These are phyloP conservation scores for Falco columbarius DNA, from an alignment of 2,797 vertebrate species.

Conservation along the genomic window DNA sequence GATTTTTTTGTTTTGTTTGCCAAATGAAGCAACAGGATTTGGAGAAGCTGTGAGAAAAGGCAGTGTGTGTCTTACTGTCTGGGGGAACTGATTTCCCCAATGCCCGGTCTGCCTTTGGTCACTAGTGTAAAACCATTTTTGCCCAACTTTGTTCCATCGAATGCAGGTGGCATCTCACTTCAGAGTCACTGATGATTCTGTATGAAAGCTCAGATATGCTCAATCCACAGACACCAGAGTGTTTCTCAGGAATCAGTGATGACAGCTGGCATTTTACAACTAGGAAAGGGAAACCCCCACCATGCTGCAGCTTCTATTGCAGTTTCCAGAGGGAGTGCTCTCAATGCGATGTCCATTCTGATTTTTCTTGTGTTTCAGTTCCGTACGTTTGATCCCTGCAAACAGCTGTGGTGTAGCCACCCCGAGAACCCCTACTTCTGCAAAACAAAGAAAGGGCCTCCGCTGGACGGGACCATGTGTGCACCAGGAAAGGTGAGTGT, in stretches of 20 bases:
- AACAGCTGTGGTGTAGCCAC: conserved; percentile 98
- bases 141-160: accelerated
- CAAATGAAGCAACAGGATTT: neutral
- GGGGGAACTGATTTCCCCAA: neutral
- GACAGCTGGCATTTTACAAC: neutral
- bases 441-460: conserved; percentile 98
- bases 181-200: neutral
- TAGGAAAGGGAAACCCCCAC: neutral
- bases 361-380: conserved; percentile 82
- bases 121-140: neutral
- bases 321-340: neutral
- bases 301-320: neutral
- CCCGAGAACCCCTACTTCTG: conserved; percentile 98
- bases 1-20: neutral
- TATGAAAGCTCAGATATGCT: neutral
- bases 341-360: neutral
- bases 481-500: conserved; percentile 89
- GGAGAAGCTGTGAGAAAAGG: neutral
- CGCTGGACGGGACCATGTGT: conserved; percentile 95
- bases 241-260: neutral
- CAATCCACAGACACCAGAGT: accelerated
- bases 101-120: neutral
- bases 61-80: accelerated
- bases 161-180: neutral
- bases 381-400: conserved; percentile 95